These are phyloP conservation scores for Mizuhopecten yessoensis DNA, from an alignment of 1,140 invertebrate genomes.

Conservation along the genomic window DNA sequence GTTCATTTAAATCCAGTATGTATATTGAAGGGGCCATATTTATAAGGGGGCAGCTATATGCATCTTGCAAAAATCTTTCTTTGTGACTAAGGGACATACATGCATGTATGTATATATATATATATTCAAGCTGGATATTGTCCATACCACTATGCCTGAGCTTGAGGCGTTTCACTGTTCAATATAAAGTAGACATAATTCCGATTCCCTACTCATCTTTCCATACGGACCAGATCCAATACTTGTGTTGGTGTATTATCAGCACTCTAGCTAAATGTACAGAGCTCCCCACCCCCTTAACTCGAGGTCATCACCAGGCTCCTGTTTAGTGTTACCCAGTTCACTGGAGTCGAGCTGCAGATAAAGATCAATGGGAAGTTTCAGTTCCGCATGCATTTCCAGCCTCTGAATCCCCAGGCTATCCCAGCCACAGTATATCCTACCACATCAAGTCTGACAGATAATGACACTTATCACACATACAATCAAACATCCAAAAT, in stretches of 20 bases:
- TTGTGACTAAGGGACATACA: too few species aligned
- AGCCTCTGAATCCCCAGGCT: not conserved
- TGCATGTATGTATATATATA: too few species aligned
- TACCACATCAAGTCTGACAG: not conserved
- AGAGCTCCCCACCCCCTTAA: not conserved
- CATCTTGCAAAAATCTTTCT: too few species aligned
- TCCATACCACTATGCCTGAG: not conserved
- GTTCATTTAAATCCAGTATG: too few species aligned
- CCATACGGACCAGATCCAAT: too few species aligned
- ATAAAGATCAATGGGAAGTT: slow-evolving; percentile 25
- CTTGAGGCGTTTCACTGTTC: not conserved
- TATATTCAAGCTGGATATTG: not conserved
- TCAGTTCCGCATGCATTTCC: not conserved
- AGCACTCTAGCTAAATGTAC: too few species aligned
- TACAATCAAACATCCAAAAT: not conserved
- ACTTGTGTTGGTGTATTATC: too few species aligned
- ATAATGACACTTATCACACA: not conserved
- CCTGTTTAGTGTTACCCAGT: not conserved
- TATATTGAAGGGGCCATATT: too few species aligned
- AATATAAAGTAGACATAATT: too few species aligned
- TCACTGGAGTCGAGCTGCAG: not conserved
- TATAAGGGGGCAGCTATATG: too few species aligned
- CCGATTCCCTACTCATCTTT: too few species aligned
- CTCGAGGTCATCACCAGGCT: not conserved
- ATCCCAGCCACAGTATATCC: not conserved